Conservation (phyloP, 1,140 invertebrate species). For the Penaeus indicus region DNA sequence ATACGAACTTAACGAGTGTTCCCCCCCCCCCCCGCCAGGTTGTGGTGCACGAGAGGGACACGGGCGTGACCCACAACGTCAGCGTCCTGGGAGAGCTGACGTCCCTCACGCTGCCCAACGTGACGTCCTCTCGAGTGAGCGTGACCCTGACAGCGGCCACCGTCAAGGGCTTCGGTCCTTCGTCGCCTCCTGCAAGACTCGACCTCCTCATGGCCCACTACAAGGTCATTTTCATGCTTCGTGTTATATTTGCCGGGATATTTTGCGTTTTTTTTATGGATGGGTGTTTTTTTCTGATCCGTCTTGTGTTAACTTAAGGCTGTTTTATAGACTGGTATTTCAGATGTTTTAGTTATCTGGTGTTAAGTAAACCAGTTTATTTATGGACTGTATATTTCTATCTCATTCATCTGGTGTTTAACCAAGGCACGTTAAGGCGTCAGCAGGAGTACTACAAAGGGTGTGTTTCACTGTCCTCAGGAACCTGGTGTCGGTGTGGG, state of each 20-base stretch:
- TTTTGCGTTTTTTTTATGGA: too few species aligned
- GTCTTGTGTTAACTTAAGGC: too few species aligned
- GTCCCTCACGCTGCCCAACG: slow-evolving; percentile 47
- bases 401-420: neutral
- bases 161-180: slow-evolving; percentile 28
- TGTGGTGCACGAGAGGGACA: slow-evolving; percentile 42
- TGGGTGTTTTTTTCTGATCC: too few species aligned
- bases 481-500: slow-evolving; percentile 44
- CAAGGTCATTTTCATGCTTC: slow-evolving; percentile 5
- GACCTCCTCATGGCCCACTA: slow-evolving; percentile 46
- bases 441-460: too few species aligned
- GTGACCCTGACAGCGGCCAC: slow-evolving; percentile 44
- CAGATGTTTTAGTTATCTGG: too few species aligned
- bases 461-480: neutral
- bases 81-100: slow-evolving; percentile 50
- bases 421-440: neutral
- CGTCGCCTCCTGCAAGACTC: slow-evolving; percentile 41
- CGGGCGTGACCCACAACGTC: slow-evolving; percentile 42
- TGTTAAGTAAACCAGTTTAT: too few species aligned
- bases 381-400: too few species aligned
- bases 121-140: slow-evolving; percentile 49
- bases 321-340: too few species aligned
- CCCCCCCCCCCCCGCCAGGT: neutral
- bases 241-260: neutral
- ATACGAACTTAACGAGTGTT: too few species aligned